Percentiles rank a stretch among this genome's conserved stretches.
Evolutionary conservation across 2,113 vertebrate genomes (phyloP).

Genomic region (Rhinoderma darwinii): DNA sequence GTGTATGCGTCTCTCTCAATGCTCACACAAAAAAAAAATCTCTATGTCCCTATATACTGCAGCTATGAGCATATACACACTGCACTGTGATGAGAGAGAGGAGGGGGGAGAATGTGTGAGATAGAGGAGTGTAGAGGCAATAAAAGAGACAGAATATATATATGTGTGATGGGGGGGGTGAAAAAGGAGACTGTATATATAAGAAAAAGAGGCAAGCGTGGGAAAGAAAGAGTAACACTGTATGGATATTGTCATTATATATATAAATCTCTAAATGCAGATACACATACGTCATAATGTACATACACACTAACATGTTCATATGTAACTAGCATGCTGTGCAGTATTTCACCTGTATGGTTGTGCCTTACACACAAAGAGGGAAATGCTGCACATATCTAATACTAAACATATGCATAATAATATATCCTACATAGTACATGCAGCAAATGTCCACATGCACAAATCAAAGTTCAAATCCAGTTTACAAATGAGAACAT

Average conservation of each 20-base stretch:
- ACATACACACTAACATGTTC: neutral
- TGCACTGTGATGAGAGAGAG: conserved; percentile 48
- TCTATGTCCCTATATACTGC: conserved; percentile 49
- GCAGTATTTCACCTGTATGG: neutral
- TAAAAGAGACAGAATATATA: conserved; percentile 37
- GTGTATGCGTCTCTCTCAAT: conserved; percentile 30
- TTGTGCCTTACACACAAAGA: neutral
- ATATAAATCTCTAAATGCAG: neutral
- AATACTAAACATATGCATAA: neutral
- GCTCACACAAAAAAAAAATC: conserved; percentile 29
- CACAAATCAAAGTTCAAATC: conserved; percentile 35
- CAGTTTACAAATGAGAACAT: conserved; percentile 34
- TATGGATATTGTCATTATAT: neutral
- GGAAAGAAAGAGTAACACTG: conserved; percentile 2
- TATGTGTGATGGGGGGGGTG: neutral
- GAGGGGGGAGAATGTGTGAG: conserved; percentile 44
- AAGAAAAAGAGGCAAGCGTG: neutral
- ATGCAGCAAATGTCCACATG: neutral
- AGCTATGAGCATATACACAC: conserved; percentile 51
- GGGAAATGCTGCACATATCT: neutral
- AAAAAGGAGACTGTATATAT: neutral
- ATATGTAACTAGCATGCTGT: neutral
- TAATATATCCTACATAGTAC: neutral
- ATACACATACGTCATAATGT: neutral
- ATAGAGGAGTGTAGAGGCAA: conserved; percentile 40